Evolutionary conservation across 2,797 vertebrate genomes (phyloP).

Genomic region (Thaleichthys pacificus): DNA sequence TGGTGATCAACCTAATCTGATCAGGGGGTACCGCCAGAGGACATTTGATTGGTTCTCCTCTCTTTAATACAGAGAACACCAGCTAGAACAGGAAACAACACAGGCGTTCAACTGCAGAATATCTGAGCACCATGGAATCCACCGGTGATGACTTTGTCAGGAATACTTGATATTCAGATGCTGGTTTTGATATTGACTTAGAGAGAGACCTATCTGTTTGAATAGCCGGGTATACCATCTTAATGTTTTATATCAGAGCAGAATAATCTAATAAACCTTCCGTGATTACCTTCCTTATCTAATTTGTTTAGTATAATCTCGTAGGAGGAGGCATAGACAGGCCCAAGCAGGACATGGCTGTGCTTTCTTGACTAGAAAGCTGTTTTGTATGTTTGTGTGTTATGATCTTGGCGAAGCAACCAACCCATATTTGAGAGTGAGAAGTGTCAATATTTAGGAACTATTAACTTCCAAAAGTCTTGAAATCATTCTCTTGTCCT

Average conservation of each 20-base stretch:
- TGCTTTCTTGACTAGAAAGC: not conserved
- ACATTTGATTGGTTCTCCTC: conserved; percentile 4
- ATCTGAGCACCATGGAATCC: conserved; percentile 9
- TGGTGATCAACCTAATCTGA: conserved; percentile 18
- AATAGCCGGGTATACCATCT: not conserved
- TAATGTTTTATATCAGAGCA: not conserved
- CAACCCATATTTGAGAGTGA: not conserved
- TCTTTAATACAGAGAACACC: not conserved
- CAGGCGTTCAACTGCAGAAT: not conserved
- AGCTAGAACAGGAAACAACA: not conserved
- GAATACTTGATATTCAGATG: too few relatives aligned
- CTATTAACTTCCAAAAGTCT: not conserved
- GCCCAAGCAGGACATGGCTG: conserved; percentile 36
- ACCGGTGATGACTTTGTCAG: not conserved
- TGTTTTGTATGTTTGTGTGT: not conserved
- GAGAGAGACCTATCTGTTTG: not conserved
- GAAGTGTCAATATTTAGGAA: too few relatives aligned
- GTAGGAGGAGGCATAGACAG: conserved; percentile 24
- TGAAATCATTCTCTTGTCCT: not conserved
- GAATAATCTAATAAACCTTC: not conserved
- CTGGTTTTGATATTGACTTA: too few relatives aligned
- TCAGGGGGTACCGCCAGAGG: conserved; percentile 13
- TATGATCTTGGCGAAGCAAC: not conserved
- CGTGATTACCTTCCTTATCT: conserved; percentile 16
- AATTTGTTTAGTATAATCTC: conserved; percentile 27